These are phyloP conservation scores for Sclerurus mexicanus DNA, from an alignment of 2,113 vertebrate species.

Conservation along the genomic window DNA sequence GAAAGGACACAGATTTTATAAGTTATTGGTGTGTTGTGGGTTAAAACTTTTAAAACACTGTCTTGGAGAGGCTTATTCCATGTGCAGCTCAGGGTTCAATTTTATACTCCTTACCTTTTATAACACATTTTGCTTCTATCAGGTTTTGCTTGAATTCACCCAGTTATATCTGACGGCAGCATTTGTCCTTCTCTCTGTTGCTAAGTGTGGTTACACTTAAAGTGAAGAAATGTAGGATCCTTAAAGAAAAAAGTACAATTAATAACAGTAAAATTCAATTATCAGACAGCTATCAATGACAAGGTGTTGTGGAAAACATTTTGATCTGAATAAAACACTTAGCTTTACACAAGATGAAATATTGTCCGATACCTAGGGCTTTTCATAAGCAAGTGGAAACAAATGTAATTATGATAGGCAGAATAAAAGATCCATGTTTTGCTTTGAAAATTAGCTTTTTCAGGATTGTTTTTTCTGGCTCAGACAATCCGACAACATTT, in stretches of 20 bases:
- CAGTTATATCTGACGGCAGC: neutral
- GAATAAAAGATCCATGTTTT: constrained; percentile 20
- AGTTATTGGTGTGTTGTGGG: neutral
- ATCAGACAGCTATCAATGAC: neutral
- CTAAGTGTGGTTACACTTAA: neutral
- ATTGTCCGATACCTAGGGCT: neutral
- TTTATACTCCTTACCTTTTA: neutral
- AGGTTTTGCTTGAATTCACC: neutral
- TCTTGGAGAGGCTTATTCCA: neutral
- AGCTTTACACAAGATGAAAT: neutral
- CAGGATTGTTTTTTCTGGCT: neutral
- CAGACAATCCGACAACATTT: neutral
- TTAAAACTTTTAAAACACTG: neutral
- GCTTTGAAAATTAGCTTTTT: constrained; percentile 17
- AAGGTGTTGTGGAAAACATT: neutral
- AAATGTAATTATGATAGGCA: neutral
- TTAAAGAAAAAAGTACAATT: neutral
- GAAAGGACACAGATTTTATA: neutral
- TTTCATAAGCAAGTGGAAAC: neutral
- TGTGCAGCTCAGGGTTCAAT: neutral
- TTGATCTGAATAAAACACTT: neutral
- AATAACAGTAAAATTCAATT: neutral
- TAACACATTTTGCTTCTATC: neutral
- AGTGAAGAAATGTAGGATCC: neutral
- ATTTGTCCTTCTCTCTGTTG: neutral